Base-by-base conservation (phyloP, 2,888 invertebrate species). In the Hybos culiciformis region DNA sequence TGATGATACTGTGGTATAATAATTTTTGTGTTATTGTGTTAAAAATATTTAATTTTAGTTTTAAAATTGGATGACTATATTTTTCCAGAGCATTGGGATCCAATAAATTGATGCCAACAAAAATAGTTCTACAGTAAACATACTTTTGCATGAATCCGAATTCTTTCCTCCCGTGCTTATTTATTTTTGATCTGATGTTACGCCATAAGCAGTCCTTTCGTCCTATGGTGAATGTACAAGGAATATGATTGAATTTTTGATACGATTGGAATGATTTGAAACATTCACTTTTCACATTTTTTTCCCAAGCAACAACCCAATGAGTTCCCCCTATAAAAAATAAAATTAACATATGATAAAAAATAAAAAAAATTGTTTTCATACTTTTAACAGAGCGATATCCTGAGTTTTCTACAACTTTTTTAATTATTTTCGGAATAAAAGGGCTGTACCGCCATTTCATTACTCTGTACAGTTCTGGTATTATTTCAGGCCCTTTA, bases 231-330 rank as follows among this genome's bases (percentile, higher is more conserved):
- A 96, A 98, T 3, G 93, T 91, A 0, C 96, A 97, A 0, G 97
- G 96, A 60, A 94, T 88, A 62, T 98, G 98, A 63, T 98, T 98
- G 55, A 98, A 80, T 69, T 96, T 96, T 65, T 96, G 96, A 42
- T 82, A 83, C 47, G 88, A 87, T 54, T 86, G 82, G 48, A 87
- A 70, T 0, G 78, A 77, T 58, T 80, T 78, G 64, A 93, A 97
- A 67, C 83, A 80, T 2, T 80, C 73, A 1, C 91, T 87, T 61
- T 93, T 94, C 84, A 96, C 86, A 62, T 97, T 94, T 61, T 93
- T 92, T 40, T 96, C 96, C 94, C 96, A 98, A 48, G 88, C 90
- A 4, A 94, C 96, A 54, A 87, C 71, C 94, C 96, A 97, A 53
- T 87, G 84, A 43, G 80, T 80, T 4, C 84, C 82, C 67, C 85